These are phyloP conservation scores for Zenarchopterus dispar DNA, from an alignment of 2,797 vertebrate genomes.

Conservation along the genomic window DNA sequence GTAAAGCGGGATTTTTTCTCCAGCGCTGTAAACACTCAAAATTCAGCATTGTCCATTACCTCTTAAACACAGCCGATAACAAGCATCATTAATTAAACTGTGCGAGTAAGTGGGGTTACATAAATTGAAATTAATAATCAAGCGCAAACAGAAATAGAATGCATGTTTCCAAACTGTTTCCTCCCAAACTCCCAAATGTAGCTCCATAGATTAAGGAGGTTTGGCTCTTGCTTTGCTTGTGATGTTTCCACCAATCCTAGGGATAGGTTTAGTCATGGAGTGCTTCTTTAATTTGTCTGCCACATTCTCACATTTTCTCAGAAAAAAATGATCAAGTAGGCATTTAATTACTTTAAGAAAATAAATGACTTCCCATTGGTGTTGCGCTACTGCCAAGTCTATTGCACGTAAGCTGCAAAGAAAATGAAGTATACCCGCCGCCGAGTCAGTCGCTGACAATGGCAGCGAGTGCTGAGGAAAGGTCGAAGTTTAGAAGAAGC, in stretches of 20 bases:
- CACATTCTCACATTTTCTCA: slow-evolving; percentile 77
- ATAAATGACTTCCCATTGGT: slow-evolving; percentile 78
- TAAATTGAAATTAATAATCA: slow-evolving; percentile 85
- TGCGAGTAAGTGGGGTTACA: slow-evolving; percentile 83
- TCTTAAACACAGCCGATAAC: slow-evolving; percentile 85
- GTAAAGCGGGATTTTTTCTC: slow-evolving; percentile 81
- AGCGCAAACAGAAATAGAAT: slow-evolving; percentile 75
- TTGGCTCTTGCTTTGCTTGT: slow-evolving; percentile 64
- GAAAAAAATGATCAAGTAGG: slow-evolving; percentile 81
- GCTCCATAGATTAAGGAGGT: slow-evolving; percentile 71
- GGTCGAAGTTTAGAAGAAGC: too few relatives aligned
- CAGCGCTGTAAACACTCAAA: slow-evolving; percentile 84
- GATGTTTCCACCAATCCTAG: slow-evolving; percentile 77
- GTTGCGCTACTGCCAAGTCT: slow-evolving; percentile 76
- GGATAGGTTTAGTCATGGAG: slow-evolving; percentile 83
- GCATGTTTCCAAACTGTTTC: slow-evolving; percentile 77
- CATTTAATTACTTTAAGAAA: slow-evolving; percentile 86
- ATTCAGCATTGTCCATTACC: slow-evolving; percentile 86
- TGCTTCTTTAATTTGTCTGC: slow-evolving; percentile 84
- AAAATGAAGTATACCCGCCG: slow-evolving; percentile 65
- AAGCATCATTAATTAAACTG: slow-evolving; percentile 86
- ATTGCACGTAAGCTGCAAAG: slow-evolving; percentile 72
- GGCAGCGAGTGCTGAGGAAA: neutral
- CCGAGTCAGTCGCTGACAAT: slow-evolving; percentile 25
- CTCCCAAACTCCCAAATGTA: slow-evolving; percentile 67